Base-by-base conservation (phyloP, 1,140 invertebrate species). In the Mactra quadrangularis region DNA sequence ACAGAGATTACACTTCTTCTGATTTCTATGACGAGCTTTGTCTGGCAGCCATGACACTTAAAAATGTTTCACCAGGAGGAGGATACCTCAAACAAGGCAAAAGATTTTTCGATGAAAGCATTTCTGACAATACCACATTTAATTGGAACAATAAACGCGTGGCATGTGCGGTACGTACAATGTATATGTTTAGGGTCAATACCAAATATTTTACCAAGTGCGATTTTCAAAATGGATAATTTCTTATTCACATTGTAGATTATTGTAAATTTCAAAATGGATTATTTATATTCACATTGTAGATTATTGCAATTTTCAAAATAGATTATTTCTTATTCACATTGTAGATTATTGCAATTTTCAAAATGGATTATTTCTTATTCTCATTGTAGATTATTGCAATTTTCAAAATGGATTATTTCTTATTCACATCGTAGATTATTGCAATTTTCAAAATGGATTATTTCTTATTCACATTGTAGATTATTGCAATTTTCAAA, bases 1-100 rank as follows among this genome's bases (percentile, higher is more conserved):
- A 3, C 31, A 57, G 52, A 3, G 31, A 57, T 27, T 59, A 74
- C 53, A 74, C 29, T 3, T 74, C 70, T 1, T 31, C 22, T 19
- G 70, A 52, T 0, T 74, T 38, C n/a, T 22, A 57, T 25, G 70
- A 74, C 22, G 70, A 74, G 33, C 15, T 74, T 17, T 74, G 70
- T 41, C 33, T 59, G 25, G 50, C 70, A 15, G 70, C 70, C 19
- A 22, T 19, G 15, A 31, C 27, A 1, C 22, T 74, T 4, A 38
- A 57, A 29, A 25, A 59, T 4, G 52, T 45, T 7, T 57, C 70
- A 1, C 17, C 1, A 17, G 27, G n/a, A 22, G 25, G 17, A 3
- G 9, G 1, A 2, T 74, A 74, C 29, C 52, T 74, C 0, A 41
- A 35, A 1, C 29, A 74, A 9, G 70, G 50, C 19, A 22, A 57